Conservation (phyloP, 2,888 invertebrate species). For the Drosophila robusta region DNA sequence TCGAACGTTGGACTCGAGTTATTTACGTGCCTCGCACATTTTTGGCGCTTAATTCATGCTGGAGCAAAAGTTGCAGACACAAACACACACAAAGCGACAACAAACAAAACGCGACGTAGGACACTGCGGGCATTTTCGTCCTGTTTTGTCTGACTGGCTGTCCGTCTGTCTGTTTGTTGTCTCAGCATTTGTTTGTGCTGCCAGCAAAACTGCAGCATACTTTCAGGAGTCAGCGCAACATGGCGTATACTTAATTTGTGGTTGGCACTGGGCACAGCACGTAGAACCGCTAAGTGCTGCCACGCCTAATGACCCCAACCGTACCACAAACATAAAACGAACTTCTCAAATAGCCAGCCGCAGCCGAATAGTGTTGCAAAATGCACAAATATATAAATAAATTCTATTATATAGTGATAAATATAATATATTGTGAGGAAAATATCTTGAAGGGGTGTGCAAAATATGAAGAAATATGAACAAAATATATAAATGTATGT, state of each 20-base stretch:
- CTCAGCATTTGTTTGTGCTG: slow-evolving; percentile 64
- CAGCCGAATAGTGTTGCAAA: not conserved
- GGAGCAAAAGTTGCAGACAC: slow-evolving; percentile 50
- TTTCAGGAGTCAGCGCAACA: slow-evolving; percentile 42
- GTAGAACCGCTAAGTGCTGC: slow-evolving; percentile 61
- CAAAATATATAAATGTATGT: too few species aligned
- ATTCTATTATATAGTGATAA: too few species aligned
- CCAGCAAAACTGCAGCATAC: slow-evolving; percentile 57
- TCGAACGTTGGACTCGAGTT: slow-evolving; percentile 57
- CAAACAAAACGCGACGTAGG: slow-evolving; percentile 28
- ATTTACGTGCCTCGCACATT: slow-evolving; percentile 76
- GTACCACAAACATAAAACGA: slow-evolving; percentile 9
- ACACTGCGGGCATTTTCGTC: slow-evolving; percentile 50
- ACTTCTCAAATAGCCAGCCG: not conserved
- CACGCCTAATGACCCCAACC: slow-evolving; percentile 61
- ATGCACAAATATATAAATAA: not conserved
- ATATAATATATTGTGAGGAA: too few species aligned
- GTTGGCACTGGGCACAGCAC: slow-evolving; percentile 64
- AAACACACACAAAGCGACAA: slow-evolving; percentile 25
- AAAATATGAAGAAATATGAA: too few species aligned
- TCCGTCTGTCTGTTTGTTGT: slow-evolving; percentile 47
- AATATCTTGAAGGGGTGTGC: too few species aligned
- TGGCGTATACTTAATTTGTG: slow-evolving; percentile 70
- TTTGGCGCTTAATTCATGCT: slow-evolving; percentile 70
- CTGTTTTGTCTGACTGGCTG: slow-evolving; percentile 12